Conservation (phyloP, 1,140 invertebrate genomes). For the Aporrectodea caliginosa region DNA sequence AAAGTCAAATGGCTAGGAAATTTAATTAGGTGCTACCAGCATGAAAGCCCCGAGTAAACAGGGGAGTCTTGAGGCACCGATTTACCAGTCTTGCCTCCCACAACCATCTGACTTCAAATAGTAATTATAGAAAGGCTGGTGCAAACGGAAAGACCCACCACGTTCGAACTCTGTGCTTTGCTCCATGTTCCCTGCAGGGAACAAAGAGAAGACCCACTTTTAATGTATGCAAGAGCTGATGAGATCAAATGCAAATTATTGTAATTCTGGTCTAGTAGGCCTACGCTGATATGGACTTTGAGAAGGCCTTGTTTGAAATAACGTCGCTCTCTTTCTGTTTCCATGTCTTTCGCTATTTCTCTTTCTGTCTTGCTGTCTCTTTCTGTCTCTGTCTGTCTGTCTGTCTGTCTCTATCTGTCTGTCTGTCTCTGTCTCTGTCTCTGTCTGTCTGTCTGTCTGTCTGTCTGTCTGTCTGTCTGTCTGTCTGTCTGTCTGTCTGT, state of each 20-base stretch:
- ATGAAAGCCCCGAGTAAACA: no score
- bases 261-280: neutral
- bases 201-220: no score
- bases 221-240: neutral
- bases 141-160: neutral
- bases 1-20: no score
- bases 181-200: no score
- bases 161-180: neutral
- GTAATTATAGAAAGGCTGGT: no score
- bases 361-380: neutral
- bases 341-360: neutral
- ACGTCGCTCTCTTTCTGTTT: neutral
- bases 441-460: constrained; percentile 27
- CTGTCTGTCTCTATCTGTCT: constrained; percentile 20
- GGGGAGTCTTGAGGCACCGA: no score
- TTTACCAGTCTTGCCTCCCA: no score
- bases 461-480: constrained; percentile 30
- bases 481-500: constrained; percentile 32
- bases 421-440: constrained; percentile 9
- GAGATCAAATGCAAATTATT: neutral
- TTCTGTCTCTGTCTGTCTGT: constrained; percentile 21
- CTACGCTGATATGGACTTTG: neutral
- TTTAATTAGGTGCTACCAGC: no score
- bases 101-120: no score
- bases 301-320: no score